A percentile compares a stretch with the other conserved stretches of the same genome.
Evolutionary conservation across 2,113 vertebrate species (phyloP).

Genomic region (Anoura caudifer): DNA sequence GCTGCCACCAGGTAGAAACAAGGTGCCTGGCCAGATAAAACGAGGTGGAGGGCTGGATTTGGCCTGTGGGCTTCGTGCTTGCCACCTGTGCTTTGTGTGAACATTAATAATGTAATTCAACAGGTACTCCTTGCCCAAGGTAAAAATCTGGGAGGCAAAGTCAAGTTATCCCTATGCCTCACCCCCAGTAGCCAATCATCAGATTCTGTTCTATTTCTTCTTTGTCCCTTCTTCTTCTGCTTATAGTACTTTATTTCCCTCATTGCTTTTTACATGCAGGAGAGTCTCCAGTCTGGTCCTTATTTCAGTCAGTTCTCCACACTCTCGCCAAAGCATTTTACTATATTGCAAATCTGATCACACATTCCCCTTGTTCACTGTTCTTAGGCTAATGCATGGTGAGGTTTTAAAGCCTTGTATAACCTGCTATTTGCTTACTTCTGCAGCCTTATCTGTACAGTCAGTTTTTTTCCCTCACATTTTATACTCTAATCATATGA

Average conservation of each 20-base stretch:
- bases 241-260: neutral
- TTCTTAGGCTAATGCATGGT: neutral
- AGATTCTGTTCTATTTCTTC: neutral
- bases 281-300: neutral
- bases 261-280: neutral
- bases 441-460: neutral
- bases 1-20: no score
- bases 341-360: neutral
- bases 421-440: conserved; percentile 1
- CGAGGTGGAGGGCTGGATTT: no score
- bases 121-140: neutral
- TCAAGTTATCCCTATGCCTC: neutral
- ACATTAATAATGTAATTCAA: neutral
- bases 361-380: neutral
- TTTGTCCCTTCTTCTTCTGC: neutral
- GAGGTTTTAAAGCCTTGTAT: neutral
- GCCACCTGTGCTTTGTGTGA: neutral
- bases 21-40: no score
- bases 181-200: neutral
- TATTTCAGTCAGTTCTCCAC: neutral
- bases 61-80: no score
- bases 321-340: neutral
- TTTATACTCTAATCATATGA: neutral
- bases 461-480: neutral
- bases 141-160: neutral